Evolutionary conservation across 35 echinoderm and acorn worm genomes (phyloP).

Genomic region (Apostichopus californicus): DNA sequence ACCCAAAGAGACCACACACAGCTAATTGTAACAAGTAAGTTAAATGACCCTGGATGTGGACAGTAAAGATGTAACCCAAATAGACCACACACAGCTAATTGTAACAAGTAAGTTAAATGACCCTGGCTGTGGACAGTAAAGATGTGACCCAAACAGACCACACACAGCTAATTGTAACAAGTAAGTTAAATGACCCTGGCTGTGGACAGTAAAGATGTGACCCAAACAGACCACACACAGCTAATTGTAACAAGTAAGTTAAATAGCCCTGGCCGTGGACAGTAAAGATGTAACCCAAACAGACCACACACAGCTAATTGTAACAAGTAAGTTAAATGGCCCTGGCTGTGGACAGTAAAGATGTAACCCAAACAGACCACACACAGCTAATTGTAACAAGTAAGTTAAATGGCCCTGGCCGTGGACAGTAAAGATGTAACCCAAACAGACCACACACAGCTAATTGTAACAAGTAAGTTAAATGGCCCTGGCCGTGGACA

Average conservation of each 20-base stretch:
- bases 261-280: slow-evolving; percentile 60
- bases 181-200: slow-evolving; percentile 68
- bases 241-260: slow-evolving; percentile 84
- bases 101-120: slow-evolving; percentile 87
- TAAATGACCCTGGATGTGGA: slow-evolving; percentile 60
- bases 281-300: slow-evolving; percentile 53
- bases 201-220: slow-evolving; percentile 63
- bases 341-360: slow-evolving; percentile 73
- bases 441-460: slow-evolving; percentile 50
- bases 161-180: slow-evolving; percentile 80
- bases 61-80: slow-evolving; percentile 53
- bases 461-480: slow-evolving; percentile 83
- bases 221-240: slow-evolving; percentile 51
- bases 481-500: slow-evolving; percentile 64
- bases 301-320: slow-evolving; percentile 64
- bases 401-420: slow-evolving; percentile 72
- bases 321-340: slow-evolving; percentile 77
- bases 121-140: slow-evolving; percentile 71
- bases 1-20: slow-evolving; percentile 50
- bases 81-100: slow-evolving; percentile 60
- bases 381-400: slow-evolving; percentile 84
- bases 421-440: slow-evolving; percentile 65
- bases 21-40: slow-evolving; percentile 84
- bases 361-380: slow-evolving; percentile 32
- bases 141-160: slow-evolving; percentile 41